phyloP scores from a whole-genome alignment of 2,113 vertebrate genomes.

The Corythornis cristatus region DNA sequence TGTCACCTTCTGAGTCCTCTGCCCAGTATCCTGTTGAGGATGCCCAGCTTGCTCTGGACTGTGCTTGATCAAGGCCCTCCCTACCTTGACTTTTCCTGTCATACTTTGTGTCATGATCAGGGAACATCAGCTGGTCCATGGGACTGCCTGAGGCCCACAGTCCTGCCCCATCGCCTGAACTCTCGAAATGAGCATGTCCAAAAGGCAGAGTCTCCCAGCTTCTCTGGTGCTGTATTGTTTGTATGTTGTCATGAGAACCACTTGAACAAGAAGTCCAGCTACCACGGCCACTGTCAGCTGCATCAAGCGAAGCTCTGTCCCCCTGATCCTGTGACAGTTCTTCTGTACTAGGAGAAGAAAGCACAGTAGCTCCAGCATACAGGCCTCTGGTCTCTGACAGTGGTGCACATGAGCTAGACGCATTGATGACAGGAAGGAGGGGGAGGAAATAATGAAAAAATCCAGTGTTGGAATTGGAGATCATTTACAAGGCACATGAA shows the following conservation, averaged over 20 bases:
- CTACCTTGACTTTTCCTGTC: constrained; percentile 80
- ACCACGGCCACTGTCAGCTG: constrained; percentile 95
- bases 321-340: constrained; percentile 97
- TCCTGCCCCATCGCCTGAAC: constrained; percentile 76
- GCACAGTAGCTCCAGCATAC: constrained; percentile 87
- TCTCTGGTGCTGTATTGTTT: constrained; percentile 95
- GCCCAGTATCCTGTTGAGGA: constrained; percentile 95
- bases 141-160: constrained; percentile 80
- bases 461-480: neutral
- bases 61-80: constrained; percentile 86
- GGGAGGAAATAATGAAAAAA: neutral
- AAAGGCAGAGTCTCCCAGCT: constrained; percentile 94
- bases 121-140: constrained; percentile 80
- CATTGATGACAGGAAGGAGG: neutral
- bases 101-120: constrained; percentile 79
- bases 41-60: constrained; percentile 95
- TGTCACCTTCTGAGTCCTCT: constrained; percentile 96
- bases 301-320: constrained; percentile 93
- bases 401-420: constrained; percentile 86
- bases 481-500: neutral
- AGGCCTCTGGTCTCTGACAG: constrained; percentile 89
- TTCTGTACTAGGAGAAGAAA: constrained; percentile 94
- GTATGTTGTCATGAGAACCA: constrained; percentile 97
- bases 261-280: constrained; percentile 99
- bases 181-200: constrained; percentile 81